Base-by-base conservation (phyloP, 1,140 invertebrate genomes). In the Drosophila arawakana region DNA sequence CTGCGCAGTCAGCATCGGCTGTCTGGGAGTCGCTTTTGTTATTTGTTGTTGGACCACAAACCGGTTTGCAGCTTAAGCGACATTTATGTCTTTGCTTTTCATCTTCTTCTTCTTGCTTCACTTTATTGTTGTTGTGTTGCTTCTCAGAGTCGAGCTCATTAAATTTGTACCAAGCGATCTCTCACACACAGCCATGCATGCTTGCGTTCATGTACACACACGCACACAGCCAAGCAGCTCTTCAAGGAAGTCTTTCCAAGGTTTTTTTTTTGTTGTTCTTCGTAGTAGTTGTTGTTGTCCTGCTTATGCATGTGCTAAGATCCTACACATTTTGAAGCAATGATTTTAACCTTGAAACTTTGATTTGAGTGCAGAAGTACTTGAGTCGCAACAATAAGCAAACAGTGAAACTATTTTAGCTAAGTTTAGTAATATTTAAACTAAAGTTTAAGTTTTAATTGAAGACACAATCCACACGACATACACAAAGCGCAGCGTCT, bases 41-140 rank as follows among this genome's bases (percentile, higher is more conserved):
- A 47, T 66, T 21, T 57, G 54, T 41, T 43, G 34, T 39, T 30
- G 54, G 18, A 21, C 13, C 37, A 18, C 43, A 50, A 76, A 76
- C 73, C 61, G 30, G 73, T 76, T 76, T 68, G 62, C 62, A 68
- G 74, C 74, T 77, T 66, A 71, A 72, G 61, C 73, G 70, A 77
- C 74, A 77, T 77, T 73, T 68, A 77, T 67, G 70, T 41, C 49
- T 72, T 63, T 73, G 60, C 35, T 60, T 68, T 73, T 52, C 25
- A 41, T 61, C 34, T 10, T 18, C n/a, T 49, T 9, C 54, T 37
- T 35, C 34, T 7, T 52, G 11, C 18, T 11, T 25, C 18, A 7
- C 21, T 13, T 37, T 62, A 15, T 63, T 52, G 35, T 54, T 54
- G 52, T 47, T 21, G 46, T 52, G 18, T 30, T 39, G 10, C 15